A percentile compares a stretch with the other conserved stretches of the same genome.
Conservation (phyloP, 2,113 vertebrate genomes). For the Nanorana parkeri region DNA sequence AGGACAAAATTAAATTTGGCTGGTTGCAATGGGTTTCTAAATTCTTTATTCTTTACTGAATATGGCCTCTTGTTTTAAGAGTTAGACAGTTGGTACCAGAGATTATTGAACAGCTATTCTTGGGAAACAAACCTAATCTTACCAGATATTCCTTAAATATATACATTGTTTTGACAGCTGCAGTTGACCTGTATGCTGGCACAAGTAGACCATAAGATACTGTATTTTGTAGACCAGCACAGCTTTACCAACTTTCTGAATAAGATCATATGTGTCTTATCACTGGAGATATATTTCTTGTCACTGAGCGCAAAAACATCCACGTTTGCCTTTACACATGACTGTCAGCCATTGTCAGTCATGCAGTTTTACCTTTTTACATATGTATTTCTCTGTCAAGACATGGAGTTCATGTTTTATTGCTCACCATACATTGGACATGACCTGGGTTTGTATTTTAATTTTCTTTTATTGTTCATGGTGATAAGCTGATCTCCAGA, state of each 20-base stretch:
- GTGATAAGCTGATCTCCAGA: conserved; percentile 85
- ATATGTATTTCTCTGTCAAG: conserved; percentile 28
- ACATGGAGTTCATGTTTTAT: conserved; percentile 60
- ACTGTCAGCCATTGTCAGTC: neutral
- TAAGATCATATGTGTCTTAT: conserved; percentile 62
- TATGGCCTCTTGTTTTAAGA: too few species aligned
- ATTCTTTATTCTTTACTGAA: too few species aligned
- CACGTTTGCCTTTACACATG: conserved; percentile 63
- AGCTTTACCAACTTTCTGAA: neutral
- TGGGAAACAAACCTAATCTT: too few species aligned
- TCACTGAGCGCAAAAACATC: conserved; percentile 66
- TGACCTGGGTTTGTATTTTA: conserved; percentile 73
- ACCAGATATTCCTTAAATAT: too few species aligned
- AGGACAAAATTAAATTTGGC: too few species aligned
- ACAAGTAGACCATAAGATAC: too few species aligned
- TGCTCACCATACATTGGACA: conserved; percentile 68
- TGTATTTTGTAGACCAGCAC: too few species aligned
- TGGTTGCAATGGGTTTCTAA: too few species aligned
- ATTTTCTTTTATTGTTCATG: conserved; percentile 73
- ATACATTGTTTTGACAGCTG: too few species aligned
- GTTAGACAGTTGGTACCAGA: too few species aligned
- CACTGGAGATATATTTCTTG: conserved; percentile 70
- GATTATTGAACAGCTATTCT: too few species aligned
- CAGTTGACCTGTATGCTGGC: too few species aligned
- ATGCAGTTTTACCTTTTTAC: conserved; percentile 5